phyloP scores from a whole-genome alignment of 1,140 invertebrate genomes.

The Bemisia tabaci region DNA sequence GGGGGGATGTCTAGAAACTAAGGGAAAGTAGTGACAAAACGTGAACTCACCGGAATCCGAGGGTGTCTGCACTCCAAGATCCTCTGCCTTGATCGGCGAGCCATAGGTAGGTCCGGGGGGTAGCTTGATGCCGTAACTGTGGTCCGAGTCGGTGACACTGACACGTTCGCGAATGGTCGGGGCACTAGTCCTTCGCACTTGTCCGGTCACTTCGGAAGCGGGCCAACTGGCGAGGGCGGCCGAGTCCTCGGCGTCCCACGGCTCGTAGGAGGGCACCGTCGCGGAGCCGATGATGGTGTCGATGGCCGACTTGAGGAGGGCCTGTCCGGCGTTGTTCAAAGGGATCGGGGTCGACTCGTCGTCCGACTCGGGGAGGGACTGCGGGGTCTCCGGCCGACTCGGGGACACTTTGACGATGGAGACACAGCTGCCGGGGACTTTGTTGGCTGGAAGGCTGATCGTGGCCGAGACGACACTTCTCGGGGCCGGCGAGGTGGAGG shows the following conservation, averaged over 20 bases:
- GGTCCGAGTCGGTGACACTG: constrained; percentile 13
- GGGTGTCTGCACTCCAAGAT: constrained; percentile 59
- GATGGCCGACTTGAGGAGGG: constrained; percentile 22
- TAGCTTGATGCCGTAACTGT: constrained; percentile 23
- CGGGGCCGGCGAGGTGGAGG: too few relatives aligned
- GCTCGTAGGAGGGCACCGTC: constrained; percentile 18
- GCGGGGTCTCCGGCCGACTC: constrained; percentile 15
- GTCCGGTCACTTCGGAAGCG: constrained; percentile 27
- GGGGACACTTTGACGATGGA: constrained; percentile 14
- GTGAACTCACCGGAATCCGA: constrained; percentile 69
- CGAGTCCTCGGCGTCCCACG: constrained; percentile 20
- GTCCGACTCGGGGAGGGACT: constrained; percentile 10
- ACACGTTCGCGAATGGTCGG: constrained; percentile 4
- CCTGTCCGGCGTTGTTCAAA: constrained; percentile 18
- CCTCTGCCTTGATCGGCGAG: constrained; percentile 35
- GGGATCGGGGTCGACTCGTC: constrained; percentile 8
- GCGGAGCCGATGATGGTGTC: background rate
- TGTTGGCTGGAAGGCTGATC: too few relatives aligned
- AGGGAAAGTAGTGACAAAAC: too few relatives aligned
- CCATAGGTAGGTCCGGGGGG: constrained; percentile 20
- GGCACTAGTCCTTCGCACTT: constrained; percentile 21
- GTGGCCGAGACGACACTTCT: too few relatives aligned
- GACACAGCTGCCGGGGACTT: too few relatives aligned
- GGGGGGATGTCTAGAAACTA: too few relatives aligned
- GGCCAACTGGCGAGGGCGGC: constrained; percentile 9